A percentile compares a stretch with the other conserved stretches of the same genome.
Conservation (phyloP, 2,888 invertebrate species). For the Campopleginae sp. region DNA sequence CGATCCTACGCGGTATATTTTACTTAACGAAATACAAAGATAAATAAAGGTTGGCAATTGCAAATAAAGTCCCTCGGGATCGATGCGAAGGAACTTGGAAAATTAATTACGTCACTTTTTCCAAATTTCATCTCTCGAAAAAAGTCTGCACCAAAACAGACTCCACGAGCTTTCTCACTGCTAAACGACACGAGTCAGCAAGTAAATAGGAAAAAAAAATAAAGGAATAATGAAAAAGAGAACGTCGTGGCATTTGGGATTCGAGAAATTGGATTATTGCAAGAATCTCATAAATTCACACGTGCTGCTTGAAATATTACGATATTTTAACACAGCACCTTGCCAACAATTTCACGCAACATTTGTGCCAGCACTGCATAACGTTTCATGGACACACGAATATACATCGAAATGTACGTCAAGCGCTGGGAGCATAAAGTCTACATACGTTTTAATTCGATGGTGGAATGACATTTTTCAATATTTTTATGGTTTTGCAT, state of each 20-base stretch:
- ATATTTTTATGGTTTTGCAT: background rate
- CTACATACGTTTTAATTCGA: background rate
- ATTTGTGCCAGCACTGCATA: conserved; percentile 69
- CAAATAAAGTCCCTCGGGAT: background rate
- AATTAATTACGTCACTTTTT: background rate
- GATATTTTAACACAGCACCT: conserved; percentile 20
- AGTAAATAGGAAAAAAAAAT: background rate
- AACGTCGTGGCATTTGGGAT: background rate
- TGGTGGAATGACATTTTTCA: background rate
- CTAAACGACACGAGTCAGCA: background rate
- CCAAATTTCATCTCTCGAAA: background rate
- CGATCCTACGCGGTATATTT: conserved; percentile 8
- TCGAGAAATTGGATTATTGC: conserved; percentile 7
- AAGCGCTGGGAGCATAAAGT: background rate
- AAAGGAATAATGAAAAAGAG: background rate
- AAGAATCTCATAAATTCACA: conserved; percentile 34
- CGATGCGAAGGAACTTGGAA: background rate
- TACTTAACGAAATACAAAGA: background rate
- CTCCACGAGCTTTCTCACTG: background rate
- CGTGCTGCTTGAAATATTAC: conserved; percentile 29
- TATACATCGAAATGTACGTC: conserved; percentile 8
- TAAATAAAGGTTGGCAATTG: background rate
- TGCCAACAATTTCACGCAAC: conserved; percentile 77
- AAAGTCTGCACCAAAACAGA: background rate
- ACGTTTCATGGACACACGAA: conserved; percentile 15